phyloP scores from a whole-genome alignment of 1,140 invertebrate genomes.

The Chlorops oryzae region DNA sequence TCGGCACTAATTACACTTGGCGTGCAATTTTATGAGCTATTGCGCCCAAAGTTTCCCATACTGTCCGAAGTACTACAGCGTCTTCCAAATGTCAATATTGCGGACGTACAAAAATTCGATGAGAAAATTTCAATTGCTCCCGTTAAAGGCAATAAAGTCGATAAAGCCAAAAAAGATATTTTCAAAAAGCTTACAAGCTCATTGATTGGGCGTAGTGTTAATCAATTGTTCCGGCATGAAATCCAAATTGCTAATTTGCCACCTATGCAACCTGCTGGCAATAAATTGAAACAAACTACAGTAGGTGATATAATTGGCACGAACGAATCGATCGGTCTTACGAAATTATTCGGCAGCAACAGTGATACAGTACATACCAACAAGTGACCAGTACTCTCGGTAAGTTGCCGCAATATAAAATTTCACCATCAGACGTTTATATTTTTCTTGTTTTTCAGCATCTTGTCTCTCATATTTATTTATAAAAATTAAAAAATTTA shows the following conservation, averaged over 20 bases:
- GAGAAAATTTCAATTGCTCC: conserved; percentile 68
- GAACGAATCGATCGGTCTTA: conserved; percentile 36
- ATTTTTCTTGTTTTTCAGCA: too few relatives aligned
- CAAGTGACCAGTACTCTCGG: too few relatives aligned
- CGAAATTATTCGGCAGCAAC: conserved; percentile 28
- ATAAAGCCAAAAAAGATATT: conserved; percentile 82
- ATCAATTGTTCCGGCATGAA: conserved; percentile 80
- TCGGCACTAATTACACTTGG: conserved; percentile 40
- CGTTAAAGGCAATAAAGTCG: conserved; percentile 69
- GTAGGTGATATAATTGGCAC: conserved; percentile 33
- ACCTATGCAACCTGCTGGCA: conserved; percentile 51
- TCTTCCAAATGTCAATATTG: conserved; percentile 69
- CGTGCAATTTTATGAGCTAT: conserved; percentile 69
- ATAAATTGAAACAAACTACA: not conserved
- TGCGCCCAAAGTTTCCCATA: conserved; percentile 67
- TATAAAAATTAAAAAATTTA: too few relatives aligned
- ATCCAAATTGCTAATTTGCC: conserved; percentile 78
- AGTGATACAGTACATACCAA: too few relatives aligned
- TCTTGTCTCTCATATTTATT: too few relatives aligned
- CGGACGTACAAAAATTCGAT: conserved; percentile 74
- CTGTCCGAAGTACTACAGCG: conserved; percentile 60
- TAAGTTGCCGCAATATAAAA: too few relatives aligned
- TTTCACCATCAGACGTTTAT: too few relatives aligned
- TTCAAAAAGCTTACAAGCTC: conserved; percentile 82
- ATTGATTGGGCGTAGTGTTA: conserved; percentile 72